These are phyloP conservation scores for Meandrina meandrites DNA, from an alignment of 92 coral and sea anemone genomes.

Conservation along the genomic window DNA sequence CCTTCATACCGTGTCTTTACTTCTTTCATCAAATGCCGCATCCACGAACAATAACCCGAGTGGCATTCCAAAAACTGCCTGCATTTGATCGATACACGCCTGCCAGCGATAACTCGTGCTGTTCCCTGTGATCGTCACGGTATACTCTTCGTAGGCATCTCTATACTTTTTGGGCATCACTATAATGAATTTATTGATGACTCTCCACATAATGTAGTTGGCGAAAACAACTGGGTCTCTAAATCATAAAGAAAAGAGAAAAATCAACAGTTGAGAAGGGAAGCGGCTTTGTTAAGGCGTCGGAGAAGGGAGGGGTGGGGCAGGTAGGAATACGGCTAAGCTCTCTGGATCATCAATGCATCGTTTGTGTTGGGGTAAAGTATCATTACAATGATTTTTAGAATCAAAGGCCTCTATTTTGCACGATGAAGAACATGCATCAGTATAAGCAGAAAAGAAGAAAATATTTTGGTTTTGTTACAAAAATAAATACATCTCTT, in stretches of 20 bases:
- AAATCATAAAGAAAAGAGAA: neutral
- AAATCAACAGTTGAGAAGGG: neutral
- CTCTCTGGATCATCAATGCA: too few species aligned
- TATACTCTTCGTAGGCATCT: neutral
- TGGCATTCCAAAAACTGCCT: constrained; percentile 34
- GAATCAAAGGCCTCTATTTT: too few species aligned
- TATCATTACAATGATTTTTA: too few species aligned
- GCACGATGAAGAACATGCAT: too few species aligned
- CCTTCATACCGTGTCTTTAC: constrained; percentile 45
- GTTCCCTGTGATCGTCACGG: neutral
- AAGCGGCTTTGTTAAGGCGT: too few species aligned
- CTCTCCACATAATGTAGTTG: constrained; percentile 56
- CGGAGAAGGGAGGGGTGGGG: too few species aligned
- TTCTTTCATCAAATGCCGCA: constrained; percentile 57
- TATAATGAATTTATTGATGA: constrained; percentile 29
- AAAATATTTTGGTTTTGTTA: too few species aligned
- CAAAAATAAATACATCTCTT: too few species aligned
- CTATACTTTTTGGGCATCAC: constrained; percentile 30
- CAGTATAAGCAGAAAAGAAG: too few species aligned
- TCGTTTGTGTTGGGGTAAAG: too few species aligned
- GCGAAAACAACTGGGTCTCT: constrained; percentile 42
- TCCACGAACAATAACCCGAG: constrained; percentile 60
- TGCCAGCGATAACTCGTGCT: constrained; percentile 22
- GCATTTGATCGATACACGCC: constrained; percentile 31
- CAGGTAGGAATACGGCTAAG: too few species aligned